phyloP scores from a whole-genome alignment of 2,113 vertebrate genomes.

The Mellivora capensis region DNA sequence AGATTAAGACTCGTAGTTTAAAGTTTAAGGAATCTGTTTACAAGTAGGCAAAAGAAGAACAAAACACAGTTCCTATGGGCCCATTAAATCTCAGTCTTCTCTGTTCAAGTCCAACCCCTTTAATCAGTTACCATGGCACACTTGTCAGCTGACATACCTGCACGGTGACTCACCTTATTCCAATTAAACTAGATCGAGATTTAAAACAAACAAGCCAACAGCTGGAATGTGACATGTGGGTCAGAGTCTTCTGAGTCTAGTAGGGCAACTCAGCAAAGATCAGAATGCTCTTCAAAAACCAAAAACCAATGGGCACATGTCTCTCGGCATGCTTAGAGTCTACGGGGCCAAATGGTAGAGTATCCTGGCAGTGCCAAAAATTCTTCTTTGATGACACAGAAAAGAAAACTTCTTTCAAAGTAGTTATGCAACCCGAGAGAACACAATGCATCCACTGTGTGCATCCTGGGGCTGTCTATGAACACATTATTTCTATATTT shows the following conservation, averaged over 20 bases:
- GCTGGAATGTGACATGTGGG: conserved; percentile 29
- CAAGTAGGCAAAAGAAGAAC: background rate
- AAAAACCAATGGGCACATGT: background rate
- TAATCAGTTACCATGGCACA: conserved; percentile 41
- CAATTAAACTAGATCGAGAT: conserved; percentile 2
- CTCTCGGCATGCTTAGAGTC: background rate
- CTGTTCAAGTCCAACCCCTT: background rate
- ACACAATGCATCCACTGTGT: background rate
- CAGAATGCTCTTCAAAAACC: conserved; percentile 41
- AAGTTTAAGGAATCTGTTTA: conserved; percentile 26
- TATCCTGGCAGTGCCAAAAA: background rate
- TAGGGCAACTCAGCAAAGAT: background rate
- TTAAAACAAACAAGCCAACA: conserved; percentile 41
- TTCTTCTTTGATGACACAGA: conserved; percentile 50
- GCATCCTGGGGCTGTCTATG: background rate
- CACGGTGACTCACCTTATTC: conserved; percentile 37
- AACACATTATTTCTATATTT: conserved; percentile 38
- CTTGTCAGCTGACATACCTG: background rate
- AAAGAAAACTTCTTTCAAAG: conserved; percentile 52
- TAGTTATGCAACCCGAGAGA: background rate
- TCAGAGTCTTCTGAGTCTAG: conserved; percentile 19
- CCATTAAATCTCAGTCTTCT: background rate
- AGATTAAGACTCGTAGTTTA: conserved; percentile 8
- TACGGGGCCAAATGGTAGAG: background rate
- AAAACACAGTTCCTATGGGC: background rate